Conservation (phyloP, 2,113 vertebrate species). For the Chiloscyllium plagiosum region DNA sequence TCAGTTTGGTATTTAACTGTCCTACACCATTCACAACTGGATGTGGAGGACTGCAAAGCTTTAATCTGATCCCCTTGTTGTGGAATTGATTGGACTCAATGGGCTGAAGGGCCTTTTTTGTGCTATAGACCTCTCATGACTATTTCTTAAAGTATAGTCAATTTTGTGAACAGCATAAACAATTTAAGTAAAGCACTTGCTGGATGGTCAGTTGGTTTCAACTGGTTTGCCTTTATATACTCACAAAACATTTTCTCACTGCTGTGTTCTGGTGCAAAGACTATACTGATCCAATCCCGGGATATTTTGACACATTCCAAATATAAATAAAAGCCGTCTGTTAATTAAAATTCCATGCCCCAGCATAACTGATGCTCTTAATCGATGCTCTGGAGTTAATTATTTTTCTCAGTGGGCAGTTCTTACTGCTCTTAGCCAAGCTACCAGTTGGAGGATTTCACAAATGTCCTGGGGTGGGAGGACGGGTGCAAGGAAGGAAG, state of each 20-base stretch:
- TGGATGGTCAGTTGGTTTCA: background rate
- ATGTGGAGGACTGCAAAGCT: too few species aligned
- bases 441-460: background rate
- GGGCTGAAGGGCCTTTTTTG: too few species aligned
- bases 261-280: background rate
- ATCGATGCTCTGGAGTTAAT: background rate
- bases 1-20: too few species aligned
- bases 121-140: too few species aligned
- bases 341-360: background rate
- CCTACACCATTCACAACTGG: too few species aligned
- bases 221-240: background rate
- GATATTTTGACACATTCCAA: background rate
- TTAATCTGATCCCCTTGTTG: background rate
- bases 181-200: background rate
- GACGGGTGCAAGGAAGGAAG: background rate
- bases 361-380: background rate
- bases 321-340: background rate
- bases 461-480: background rate
- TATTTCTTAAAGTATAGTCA: too few species aligned
- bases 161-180: background rate
- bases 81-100: background rate
- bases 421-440: background rate
- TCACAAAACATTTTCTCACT: background rate
- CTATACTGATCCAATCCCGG: background rate
- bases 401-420: background rate